Evolutionary conservation across 2,888 invertebrate genomes (phyloP).

Genomic region (Rhamnusium bicolor): DNA sequence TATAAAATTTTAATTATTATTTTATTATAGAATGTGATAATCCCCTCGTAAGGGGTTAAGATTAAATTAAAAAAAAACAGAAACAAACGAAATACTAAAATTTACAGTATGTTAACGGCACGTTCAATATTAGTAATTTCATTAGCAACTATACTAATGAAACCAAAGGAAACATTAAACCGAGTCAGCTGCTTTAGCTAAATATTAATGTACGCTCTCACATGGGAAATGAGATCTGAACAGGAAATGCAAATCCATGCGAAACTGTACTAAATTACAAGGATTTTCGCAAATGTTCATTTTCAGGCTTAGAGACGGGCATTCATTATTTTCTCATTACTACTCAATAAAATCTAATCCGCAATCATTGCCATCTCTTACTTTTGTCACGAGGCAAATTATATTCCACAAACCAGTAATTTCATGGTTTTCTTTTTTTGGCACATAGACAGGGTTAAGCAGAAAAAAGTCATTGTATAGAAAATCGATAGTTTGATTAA

Average conservation of each 20-base stretch:
- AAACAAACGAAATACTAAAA: too few relatives aligned
- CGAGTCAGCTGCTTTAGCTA: background rate
- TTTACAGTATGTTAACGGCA: too few relatives aligned
- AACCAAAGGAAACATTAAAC: conserved; percentile 20
- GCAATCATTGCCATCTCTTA: background rate
- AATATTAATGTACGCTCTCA: conserved; percentile 10
- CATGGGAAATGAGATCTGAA: background rate
- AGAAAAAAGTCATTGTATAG: too few relatives aligned
- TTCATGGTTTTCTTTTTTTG: background rate
- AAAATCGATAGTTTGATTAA: too few relatives aligned
- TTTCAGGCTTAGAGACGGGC: background rate
- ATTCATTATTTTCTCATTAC: conserved; percentile 31
- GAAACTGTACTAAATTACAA: conserved; percentile 21
- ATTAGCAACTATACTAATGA: background rate
- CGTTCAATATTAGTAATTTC: background rate
- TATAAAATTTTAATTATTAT: too few relatives aligned
- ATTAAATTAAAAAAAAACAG: too few relatives aligned
- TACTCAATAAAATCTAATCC: conserved; percentile 17
- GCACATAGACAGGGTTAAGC: background rate
- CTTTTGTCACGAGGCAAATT: conserved; percentile 5
- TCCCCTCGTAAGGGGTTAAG: too few relatives aligned
- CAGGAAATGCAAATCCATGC: conserved; percentile 29
- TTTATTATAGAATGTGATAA: too few relatives aligned
- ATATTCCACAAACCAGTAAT: background rate
- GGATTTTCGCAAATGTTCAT: conserved; percentile 16